Base-by-base conservation (phyloP, 1,140 invertebrate species). In the Melipona quadrifasciata region DNA sequence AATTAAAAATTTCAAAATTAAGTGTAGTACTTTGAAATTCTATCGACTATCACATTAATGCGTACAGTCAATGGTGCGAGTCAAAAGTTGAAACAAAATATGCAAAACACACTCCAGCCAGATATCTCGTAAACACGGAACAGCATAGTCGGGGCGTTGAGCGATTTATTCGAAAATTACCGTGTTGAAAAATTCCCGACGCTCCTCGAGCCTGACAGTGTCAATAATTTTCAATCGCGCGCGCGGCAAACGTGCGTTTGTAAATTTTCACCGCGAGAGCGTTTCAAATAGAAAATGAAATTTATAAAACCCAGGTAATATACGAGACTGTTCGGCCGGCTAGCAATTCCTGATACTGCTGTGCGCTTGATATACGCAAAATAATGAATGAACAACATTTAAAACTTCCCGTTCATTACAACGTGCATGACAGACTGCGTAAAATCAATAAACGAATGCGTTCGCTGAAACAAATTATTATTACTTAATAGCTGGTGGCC, bases 391-490 rank as follows among this genome's bases (percentile, higher is more conserved):
- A 65, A 75, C 79, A 76, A 75, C 85, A 47, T 67, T 73, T n/a
- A 58, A 75, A 86, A 83, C 76, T 68, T 65, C 61, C 31, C 71
- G 53, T 57, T 78, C 51, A 53, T 83, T 77, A 58, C 80, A 68
- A 64, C 61, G 31, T 27, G 71, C 24, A 61, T 68, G 78, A 88
- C 73, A 34, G 76, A 82, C 58, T 68, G 65, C 78, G 68, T 68
- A 78, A 79, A 89, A 89, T 89, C 85, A 87, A 89, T 89, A 87
- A 88, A 89, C 58, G n/a, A 86, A 80, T 67, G 58, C 19, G 64
- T 24, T 55, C 53, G 78, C 21, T n/a, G 68, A 74, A 65, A 78
- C 55, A 84, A 86, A 89, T 89, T 86, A 88, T 86, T 86, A 79
- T 89, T 85, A 82, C 70, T 88, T 84, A 82, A 86, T 83, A 81